These are phyloP conservation scores for Porites evermanni DNA, from an alignment of 92 coral and sea anemone species.

Conservation along the genomic window DNA sequence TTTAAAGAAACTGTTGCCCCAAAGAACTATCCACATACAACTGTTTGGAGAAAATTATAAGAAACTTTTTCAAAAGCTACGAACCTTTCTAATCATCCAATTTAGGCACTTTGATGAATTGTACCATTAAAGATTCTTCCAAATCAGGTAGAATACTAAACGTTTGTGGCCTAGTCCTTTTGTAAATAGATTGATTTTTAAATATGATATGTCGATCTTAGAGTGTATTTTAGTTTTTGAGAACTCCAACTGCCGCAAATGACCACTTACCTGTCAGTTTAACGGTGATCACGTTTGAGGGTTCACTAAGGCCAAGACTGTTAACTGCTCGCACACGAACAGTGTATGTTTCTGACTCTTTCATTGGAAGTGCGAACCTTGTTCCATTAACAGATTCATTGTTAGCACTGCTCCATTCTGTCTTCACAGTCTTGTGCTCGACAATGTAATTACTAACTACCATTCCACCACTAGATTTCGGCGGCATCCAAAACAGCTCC, in stretches of 20 bases:
- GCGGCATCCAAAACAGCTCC: conserved; percentile 22
- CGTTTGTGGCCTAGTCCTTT: neutral
- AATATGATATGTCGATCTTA: neutral
- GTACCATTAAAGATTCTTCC: too few relatives aligned
- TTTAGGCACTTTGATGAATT: too few relatives aligned
- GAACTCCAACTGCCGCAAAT: neutral
- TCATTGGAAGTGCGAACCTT: neutral
- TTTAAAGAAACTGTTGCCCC: too few relatives aligned
- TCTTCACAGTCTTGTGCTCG: conserved; percentile 37
- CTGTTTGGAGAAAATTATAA: too few relatives aligned
- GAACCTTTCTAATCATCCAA: too few relatives aligned
- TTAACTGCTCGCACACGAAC: conserved; percentile 67
- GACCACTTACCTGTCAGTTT: conserved; percentile 35
- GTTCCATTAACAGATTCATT: neutral
- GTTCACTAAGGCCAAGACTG: conserved; percentile 46
- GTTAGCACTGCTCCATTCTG: conserved; percentile 27
- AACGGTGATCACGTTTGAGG: conserved; percentile 36
- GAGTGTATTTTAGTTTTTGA: neutral
- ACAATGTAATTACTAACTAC: conserved; percentile 20
- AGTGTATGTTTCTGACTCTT: conserved; percentile 31
- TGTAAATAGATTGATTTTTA: too few relatives aligned
- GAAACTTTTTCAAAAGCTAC: too few relatives aligned
- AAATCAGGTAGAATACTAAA: too few relatives aligned
- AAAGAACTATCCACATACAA: too few relatives aligned
- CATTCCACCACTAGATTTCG: conserved; percentile 23